Evolutionary conservation across 2,113 vertebrate species (phyloP), one percentile per base, ranked within the genome.

Genomic region (Agapornis roseicollis): DNA sequence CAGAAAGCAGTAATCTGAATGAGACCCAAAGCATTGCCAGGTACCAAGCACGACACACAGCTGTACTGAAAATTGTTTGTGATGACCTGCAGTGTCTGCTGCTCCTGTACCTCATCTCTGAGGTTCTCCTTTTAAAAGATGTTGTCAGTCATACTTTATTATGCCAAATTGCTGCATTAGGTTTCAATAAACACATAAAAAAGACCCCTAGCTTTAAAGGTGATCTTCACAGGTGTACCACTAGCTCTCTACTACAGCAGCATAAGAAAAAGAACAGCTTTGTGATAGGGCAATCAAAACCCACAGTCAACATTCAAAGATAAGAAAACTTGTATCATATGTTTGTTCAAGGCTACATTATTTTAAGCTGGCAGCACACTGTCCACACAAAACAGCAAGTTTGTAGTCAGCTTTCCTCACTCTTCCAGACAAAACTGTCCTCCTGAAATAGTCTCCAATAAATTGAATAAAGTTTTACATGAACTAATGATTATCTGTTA

Each of bases 11-110:
- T 56, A 89, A 76, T 2, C 6, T 24, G 25, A 41, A 37, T 25
- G 7, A 89, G 17, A 68, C n/a, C 5, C 24, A 70, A 47, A 52
- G 29, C 0, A 0, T 11, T 47, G 42, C 35, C 5, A 11, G 8
- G 17, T 58, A 63, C 5, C 8, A 55, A 50, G 12, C 18, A 17
- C 5, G 4, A 50, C 28, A 69, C 12, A 10, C 1, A 15, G 17
- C 11, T 0, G 0, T 24, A n/a, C 27, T 22, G 60, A 63, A 95
- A 60, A 80, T 33, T 50, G 19, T 37, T 31, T 60, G 16, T 23
- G 33, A 37, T 28, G 27, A 68, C 29, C 20, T 55, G 20, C n/a
- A 53, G 15, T 29, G 46, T 37, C 12, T 52, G 12, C 61, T 71
- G 44, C 27, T 50, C 27, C 27, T 68, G 13, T 28, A 28, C 24